Evolutionary conservation across 2,797 vertebrate genomes (phyloP), one percentile per base, ranked within the genome.

Genomic region (Clamator glandarius): DNA sequence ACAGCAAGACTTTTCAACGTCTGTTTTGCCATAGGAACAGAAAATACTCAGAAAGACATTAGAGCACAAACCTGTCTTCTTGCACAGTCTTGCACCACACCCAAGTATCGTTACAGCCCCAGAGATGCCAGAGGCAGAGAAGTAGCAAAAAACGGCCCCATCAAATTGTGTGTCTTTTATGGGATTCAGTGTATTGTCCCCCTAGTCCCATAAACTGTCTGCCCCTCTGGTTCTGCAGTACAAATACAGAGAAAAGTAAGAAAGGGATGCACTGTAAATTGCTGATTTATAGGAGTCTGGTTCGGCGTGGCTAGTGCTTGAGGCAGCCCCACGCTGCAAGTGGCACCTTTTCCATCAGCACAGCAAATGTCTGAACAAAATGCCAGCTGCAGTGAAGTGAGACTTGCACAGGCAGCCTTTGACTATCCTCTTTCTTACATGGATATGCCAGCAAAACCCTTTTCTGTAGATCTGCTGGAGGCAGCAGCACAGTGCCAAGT

Each of bases 1-100:
- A 68, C 75, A 62, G 84, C 75, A 80, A 92, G 84, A 92, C 78
- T 83, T 92, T 83, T 72, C 68, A 72, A 83, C 76, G 93, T 95
- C 92, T 25, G 9, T 87, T 95, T 84, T 81, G 69, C 87, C 75
- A 19, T 19, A 66, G 75, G 70, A 94, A 66, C 15, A n/a, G 78
- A 85, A 92, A 89, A 89, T 26, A 63, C 11, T 12, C 61, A 36
- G 36, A 35, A 72, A 78, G 39, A 35, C 25, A 15, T 48, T 64
- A 77, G 50, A 78, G 26, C 61, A 75, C 75, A 80, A 93, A 83
- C 11, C 28, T 26, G 48, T 76, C 61, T 83, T 87, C 81, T 83
- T 39, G 68, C 52, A 21, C 0, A 0, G 61, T 41, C 33, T 67
- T 74, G 59, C 39, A 61, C 58, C 25, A 48, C 17, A 48, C 46